These are phyloP conservation scores for Plutomurus gul DNA, from an alignment of 1,140 invertebrate genomes.

Conservation along the genomic window DNA sequence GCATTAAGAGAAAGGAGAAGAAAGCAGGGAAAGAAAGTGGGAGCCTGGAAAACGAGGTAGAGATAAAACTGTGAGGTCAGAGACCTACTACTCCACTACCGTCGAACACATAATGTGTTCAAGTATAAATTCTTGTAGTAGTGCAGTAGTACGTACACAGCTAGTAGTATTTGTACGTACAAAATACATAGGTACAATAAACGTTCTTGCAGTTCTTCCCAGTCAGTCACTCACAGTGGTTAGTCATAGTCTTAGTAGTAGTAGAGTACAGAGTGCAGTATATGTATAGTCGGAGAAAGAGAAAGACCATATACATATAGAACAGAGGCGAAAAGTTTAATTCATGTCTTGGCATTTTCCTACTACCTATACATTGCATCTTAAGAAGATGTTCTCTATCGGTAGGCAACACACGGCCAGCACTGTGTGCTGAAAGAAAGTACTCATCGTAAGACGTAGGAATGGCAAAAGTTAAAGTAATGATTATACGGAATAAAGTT, in stretches of 20 bases:
- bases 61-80: neutral
- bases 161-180: neutral
- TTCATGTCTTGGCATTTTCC: neutral
- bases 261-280: no score
- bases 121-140: neutral
- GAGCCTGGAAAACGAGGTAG: no score
- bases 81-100: neutral
- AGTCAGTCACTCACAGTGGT: no score
- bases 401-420: no score
- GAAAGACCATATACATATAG: neutral
- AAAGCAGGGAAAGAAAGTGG: no score
- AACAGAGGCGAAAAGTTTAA: neutral
- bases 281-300: neutral
- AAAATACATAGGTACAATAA: neutral
- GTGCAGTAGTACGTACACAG: neutral
- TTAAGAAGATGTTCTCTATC: slow-evolving; percentile 15
- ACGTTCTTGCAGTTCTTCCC: neutral
- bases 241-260: no score
- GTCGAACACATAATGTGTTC: neutral
- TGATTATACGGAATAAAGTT: slow-evolving; percentile 28
- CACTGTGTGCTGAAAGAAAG: slow-evolving; percentile 3
- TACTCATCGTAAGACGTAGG: neutral
- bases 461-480: slow-evolving; percentile 19
- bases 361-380: neutral
- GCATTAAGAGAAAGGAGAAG: no score